These are phyloP conservation scores for Drosophila birchii DNA, from an alignment of 2,888 invertebrate genomes.

Conservation along the genomic window DNA sequence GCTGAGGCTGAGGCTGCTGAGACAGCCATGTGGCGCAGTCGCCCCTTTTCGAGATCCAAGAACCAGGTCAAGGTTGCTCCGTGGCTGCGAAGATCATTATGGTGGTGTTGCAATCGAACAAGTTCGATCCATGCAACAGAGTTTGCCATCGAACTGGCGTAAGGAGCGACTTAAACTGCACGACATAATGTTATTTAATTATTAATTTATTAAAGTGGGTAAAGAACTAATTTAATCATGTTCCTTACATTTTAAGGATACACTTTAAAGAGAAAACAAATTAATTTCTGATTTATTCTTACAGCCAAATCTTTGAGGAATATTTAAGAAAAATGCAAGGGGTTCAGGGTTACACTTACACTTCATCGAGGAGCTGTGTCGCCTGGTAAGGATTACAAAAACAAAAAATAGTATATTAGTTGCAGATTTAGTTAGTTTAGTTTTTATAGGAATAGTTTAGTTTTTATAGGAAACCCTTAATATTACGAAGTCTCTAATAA, in stretches of 20 bases:
- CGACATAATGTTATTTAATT: not conserved
- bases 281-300: no score
- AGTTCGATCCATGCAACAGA: conserved; percentile 28
- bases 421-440: no score
- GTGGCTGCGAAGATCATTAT: conserved; percentile 64
- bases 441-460: no score
- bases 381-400: no score
- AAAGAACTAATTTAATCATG: not conserved
- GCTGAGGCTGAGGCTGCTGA: conserved; percentile 5
- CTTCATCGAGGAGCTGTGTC: no score
- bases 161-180: not conserved
- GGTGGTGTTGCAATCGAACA: conserved; percentile 46
- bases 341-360: not conserved
- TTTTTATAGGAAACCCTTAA: no score
- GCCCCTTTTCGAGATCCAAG: conserved; percentile 50
- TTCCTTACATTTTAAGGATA: not conserved
- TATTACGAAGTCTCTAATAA: no score
- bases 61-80: conserved; percentile 72
- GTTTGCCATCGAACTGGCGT: not conserved
- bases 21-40: conserved; percentile 34
- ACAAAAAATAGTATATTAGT: no score
- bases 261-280: no score
- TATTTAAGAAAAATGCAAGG: not conserved
- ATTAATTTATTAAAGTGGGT: not conserved
- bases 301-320: not conserved